phyloP scores from a whole-genome alignment of 2,797 vertebrate species.

The Cetoscarus ocellatus region DNA sequence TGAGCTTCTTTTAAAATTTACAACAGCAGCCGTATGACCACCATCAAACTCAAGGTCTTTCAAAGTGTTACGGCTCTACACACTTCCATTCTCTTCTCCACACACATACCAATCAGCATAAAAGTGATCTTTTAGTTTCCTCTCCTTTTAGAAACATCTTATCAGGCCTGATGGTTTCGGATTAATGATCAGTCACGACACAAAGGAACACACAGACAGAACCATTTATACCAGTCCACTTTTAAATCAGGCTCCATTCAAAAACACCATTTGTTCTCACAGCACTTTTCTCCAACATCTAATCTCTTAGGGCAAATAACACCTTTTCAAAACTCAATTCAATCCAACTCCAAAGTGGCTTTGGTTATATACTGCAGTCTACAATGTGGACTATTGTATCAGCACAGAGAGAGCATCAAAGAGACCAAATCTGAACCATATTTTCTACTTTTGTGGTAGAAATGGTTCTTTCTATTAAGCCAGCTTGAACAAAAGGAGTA shows the following conservation, averaged over 20 bases:
- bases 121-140: conserved; percentile 47
- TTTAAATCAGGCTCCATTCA: conserved; percentile 56
- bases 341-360: conserved; percentile 19
- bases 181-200: conserved; percentile 76
- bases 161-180: conserved; percentile 68
- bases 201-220: conserved; percentile 68
- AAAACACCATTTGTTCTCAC: conserved; percentile 49
- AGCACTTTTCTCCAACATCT: conserved; percentile 38
- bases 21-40: conserved; percentile 49
- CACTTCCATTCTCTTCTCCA: conserved; percentile 8
- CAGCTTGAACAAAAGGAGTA: neutral
- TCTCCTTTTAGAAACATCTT: conserved; percentile 64
- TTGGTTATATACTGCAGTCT: conserved; percentile 15
- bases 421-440: neutral
- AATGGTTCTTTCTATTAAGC: neutral
- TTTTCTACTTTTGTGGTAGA: neutral
- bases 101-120: conserved; percentile 20
- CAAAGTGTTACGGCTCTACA: conserved; percentile 28
- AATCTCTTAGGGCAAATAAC: conserved; percentile 32
- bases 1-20: conserved; percentile 63
- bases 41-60: conserved; percentile 73
- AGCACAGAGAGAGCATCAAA: conserved; percentile 8
- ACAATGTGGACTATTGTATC: conserved; percentile 23
- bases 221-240: conserved; percentile 59
- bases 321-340: conserved; percentile 25